Conservation (phyloP, 2,113 vertebrate genomes). For the Numenius arquata region DNA sequence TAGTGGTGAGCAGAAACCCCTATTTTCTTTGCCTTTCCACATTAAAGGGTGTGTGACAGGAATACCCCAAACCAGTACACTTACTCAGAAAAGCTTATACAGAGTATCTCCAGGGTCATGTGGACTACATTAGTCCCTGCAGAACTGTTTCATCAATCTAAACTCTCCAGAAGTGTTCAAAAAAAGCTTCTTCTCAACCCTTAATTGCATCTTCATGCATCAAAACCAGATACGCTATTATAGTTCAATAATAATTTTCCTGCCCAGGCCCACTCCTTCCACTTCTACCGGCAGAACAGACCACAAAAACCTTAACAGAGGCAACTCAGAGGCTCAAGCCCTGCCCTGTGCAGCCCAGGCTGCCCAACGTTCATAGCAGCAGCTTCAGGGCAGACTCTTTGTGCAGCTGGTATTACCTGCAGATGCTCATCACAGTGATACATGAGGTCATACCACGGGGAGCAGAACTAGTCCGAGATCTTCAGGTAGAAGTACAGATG, state of each 20-base stretch:
- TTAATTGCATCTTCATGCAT: not conserved
- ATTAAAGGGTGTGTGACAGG: not conserved
- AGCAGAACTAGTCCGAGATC: not conserved
- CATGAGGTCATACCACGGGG: accelerated
- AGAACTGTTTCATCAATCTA: not conserved
- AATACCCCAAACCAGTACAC: not conserved
- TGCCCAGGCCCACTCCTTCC: not conserved
- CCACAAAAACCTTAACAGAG: not conserved
- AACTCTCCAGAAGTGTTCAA: not conserved
- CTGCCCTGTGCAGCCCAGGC: not conserved
- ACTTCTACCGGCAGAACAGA: not conserved
- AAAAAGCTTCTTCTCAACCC: not conserved
- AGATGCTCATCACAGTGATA: not conserved
- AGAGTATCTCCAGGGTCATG: not conserved
- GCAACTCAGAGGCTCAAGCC: not conserved
- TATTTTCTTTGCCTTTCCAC: not conserved
- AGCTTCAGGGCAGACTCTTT: not conserved
- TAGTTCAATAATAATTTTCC: not conserved
- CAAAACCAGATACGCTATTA: not conserved
- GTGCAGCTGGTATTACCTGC: not conserved
- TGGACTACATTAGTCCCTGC: accelerated
- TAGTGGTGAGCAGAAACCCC: not conserved
- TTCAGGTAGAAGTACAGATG: not conserved
- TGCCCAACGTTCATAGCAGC: not conserved
- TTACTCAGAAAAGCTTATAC: too few species aligned